Conservation (phyloP, 2,888 invertebrate genomes). For the Mayetiola destructor region DNA sequence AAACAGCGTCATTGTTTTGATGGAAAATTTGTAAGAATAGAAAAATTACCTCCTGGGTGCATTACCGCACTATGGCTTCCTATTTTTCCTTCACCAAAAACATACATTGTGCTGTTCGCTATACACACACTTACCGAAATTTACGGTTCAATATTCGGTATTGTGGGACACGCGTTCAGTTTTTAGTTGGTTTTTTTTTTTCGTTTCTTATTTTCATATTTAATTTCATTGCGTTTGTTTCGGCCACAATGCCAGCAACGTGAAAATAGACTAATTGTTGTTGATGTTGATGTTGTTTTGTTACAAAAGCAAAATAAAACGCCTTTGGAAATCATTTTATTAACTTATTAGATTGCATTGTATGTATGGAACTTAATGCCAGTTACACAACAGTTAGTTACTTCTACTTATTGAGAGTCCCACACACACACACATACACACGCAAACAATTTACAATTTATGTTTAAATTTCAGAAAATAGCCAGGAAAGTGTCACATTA, state of each 20-base stretch:
- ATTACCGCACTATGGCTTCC: not conserved
- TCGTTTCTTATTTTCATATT: too few species aligned
- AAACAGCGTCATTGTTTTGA: not conserved
- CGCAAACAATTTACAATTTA: not conserved
- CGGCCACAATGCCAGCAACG: too few species aligned
- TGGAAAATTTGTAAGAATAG: not conserved
- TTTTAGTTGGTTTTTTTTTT: too few species aligned
- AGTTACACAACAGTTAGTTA: too few species aligned
- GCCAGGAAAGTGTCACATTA: slow-evolving; percentile 2
- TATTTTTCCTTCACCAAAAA: not conserved
- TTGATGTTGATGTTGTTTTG: not conserved
- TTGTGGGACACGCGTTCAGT: slow-evolving; percentile 7
- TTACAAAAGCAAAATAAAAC: not conserved
- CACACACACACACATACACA: not conserved
- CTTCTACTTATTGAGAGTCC: too few species aligned
- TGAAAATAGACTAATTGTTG: not conserved
- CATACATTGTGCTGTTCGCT: too few species aligned
- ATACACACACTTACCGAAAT: not conserved
- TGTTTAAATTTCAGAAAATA: slow-evolving; percentile 10
- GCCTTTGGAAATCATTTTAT: slow-evolving; percentile 10
- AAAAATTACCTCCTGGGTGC: slow-evolving; percentile 4
- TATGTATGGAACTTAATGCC: too few species aligned
- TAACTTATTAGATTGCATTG: slow-evolving; percentile 10
- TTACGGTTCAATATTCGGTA: not conserved
- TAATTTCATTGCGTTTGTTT: too few species aligned